Base-by-base conservation (phyloP, 2,888 invertebrate genomes). In the Belgica antarctica region DNA sequence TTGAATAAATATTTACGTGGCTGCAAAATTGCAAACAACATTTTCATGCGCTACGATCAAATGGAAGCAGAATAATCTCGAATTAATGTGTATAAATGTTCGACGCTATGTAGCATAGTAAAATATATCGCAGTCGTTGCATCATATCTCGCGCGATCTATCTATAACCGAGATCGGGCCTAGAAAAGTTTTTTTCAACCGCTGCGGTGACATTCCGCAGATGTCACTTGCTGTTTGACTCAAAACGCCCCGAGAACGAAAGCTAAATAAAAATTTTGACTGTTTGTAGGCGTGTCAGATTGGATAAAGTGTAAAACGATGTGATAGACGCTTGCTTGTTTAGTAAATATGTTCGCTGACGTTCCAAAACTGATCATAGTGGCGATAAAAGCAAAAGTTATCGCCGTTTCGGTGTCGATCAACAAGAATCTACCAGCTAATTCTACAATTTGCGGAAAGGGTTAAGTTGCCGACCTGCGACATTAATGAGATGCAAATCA, bases 1-100 rank as follows among this genome's bases (percentile, higher is more conserved):
- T 63, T 63, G 15, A 63, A 63, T 63, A 63, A 63, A 63, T 63
- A 25, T 52, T 41, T 41, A 52, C 52, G 10, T 61, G 15, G 28
- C 27, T 10, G n/a, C n/a, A n/a, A n/a, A n/a, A n/a, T n/a, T n/a
- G 41, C 41, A 41, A 41, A 41, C 41, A 41, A 41, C 63, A 24
- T 41, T 62, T 62, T 15, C 22, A 62, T 19, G 25, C 34, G 15
- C 28, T 34, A 12, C 41, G 19, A 15, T n/a, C 15, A 12, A 61
- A 63, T 63, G 41, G 63, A 63, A 63, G 63, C 63, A 41, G 41
- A 65, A 63, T 63, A 63, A 47, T 65, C 65, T 65, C 65, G 47
- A 65, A 65, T 47, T 63, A 41, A 63, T 63, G 36, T 41, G 63
- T 41, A 63, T 25, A n/a, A 31, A 62, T 62, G 62, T 62, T 34